A percentile compares a stretch with the other conserved stretches of the same genome.
These are phyloP conservation scores for Hemicrepidius hirtus DNA, from an alignment of 2,888 invertebrate species.

Conservation along the genomic window DNA sequence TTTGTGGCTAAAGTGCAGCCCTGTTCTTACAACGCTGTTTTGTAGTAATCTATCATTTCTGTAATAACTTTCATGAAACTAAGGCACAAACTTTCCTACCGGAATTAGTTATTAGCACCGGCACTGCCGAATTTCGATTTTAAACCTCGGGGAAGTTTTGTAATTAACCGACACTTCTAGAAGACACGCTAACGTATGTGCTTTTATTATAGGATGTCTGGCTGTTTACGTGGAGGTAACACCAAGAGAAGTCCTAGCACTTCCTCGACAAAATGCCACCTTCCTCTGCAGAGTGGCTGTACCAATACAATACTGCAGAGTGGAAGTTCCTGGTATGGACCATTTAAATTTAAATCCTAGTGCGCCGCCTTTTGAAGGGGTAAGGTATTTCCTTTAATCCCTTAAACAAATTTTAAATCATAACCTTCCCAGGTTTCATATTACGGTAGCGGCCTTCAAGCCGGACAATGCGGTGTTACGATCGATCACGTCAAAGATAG, in stretches of 20 bases:
- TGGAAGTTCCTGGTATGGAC: slow-evolving; percentile 73
- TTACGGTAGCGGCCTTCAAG: slow-evolving; percentile 73
- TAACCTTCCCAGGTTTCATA: slow-evolving; percentile 70
- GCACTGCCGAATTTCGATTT: slow-evolving; percentile 10
- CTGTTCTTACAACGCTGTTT: slow-evolving; percentile 14
- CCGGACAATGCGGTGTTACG: slow-evolving; percentile 83
- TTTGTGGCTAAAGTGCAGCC: slow-evolving; percentile 6
- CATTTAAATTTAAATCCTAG: slow-evolving; percentile 73
- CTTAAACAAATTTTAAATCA: too few species aligned
- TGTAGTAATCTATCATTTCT: slow-evolving; percentile 28
- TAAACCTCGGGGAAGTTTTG: background rate
- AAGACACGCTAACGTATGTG: too few species aligned
- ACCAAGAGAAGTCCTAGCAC: slow-evolving; percentile 74
- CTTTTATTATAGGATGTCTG: slow-evolving; percentile 62
- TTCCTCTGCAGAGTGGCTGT: slow-evolving; percentile 77
- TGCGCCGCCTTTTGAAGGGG: slow-evolving; percentile 65
- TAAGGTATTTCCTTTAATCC: slow-evolving; percentile 63
- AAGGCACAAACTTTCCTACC: slow-evolving; percentile 5
- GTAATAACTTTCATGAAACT: slow-evolving; percentile 11
- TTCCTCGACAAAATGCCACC: slow-evolving; percentile 75
- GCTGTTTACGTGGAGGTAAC: slow-evolving; percentile 73
- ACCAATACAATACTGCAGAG: slow-evolving; percentile 77
- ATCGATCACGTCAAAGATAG: slow-evolving; percentile 78
- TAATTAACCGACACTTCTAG: too few species aligned
- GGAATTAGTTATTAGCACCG: slow-evolving; percentile 23